phyloP scores from a whole-genome alignment of 2,888 invertebrate species.

The Cenopis cana region DNA sequence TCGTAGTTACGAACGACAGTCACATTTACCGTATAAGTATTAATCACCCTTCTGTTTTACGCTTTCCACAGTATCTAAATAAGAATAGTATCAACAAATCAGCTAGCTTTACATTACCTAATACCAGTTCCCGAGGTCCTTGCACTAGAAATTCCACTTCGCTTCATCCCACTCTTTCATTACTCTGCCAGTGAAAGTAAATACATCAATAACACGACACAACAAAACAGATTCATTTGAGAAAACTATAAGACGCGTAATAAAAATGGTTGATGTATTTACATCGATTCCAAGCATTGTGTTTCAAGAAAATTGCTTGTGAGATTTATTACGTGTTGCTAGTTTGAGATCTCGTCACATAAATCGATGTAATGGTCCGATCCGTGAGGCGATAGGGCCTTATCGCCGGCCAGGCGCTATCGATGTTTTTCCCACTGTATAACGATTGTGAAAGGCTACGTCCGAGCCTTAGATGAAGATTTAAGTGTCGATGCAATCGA shows the following conservation, averaged over 20 bases:
- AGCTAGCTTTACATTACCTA: constrained; percentile 23
- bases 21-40: too few species aligned
- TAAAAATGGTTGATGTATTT: constrained; percentile 56
- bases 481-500: constrained; percentile 56
- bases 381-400: constrained; percentile 63
- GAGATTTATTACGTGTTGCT: constrained; percentile 70
- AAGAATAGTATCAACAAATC: too few species aligned
- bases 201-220: constrained; percentile 55
- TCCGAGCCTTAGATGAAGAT: constrained; percentile 53
- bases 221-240: constrained; percentile 57
- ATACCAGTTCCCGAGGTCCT: constrained; percentile 22
- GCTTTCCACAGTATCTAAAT: too few species aligned
- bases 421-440: constrained; percentile 58
- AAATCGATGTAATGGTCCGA: constrained; percentile 72
- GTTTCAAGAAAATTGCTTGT: constrained; percentile 61
- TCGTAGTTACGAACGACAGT: too few species aligned
- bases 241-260: constrained; percentile 51
- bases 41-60: too few species aligned
- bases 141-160: constrained; percentile 25
- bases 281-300: constrained; percentile 56
- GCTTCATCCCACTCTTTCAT: constrained; percentile 25
- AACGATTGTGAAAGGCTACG: constrained; percentile 69
- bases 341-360: constrained; percentile 68
- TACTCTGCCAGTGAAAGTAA: constrained; percentile 45
- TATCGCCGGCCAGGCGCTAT: constrained; percentile 62